Evolutionary conservation across 53 echinoderm and acorn worm species (phyloP), one percentile per base, ranked within the genome.

Genomic region (Mesocentrotus franciscanus): DNA sequence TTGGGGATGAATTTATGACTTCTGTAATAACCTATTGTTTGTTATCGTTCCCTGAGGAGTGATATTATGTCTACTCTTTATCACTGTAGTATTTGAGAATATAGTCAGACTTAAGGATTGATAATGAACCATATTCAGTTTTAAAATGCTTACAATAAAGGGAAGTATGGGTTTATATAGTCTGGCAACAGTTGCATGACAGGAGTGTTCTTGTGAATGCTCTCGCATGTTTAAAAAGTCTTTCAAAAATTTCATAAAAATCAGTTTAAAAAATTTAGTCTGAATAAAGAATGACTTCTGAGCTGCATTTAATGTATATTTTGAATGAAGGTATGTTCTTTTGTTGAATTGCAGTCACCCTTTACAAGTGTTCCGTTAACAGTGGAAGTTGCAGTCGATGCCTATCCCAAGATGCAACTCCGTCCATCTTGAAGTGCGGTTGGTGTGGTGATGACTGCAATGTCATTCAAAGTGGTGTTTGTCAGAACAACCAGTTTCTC

Each of bases 301-400:
- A 68, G 9, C 10, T 74, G 74, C 74, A 74, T 74, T 27, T 74
- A 6, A 27, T 72, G 9, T 29, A 27, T 72, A 30, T 74, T 8
- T 74, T 10, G 12, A 2, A n/a, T 27, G 62, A 62, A 62, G 1
- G 26, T 71, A 8, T 71, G 4, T 78, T 78, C 39, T 87, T 87
- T 58, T 15, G 20, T 84, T 84, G 10, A 20, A 16, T 81, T 34
- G 60, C 78, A 93, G 93, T 93, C n/a, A 93, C 93, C 15, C 81
- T 93, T 2, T 93, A 93, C 39, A 93, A 93, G 93, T 93, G 93
- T 35, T 93, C 93, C 34, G 79, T 93, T 26, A 93, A 93, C 42
- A 35, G 83, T 81, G 93, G 79, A 27, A 93, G 93, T 42, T 93
- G 93, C 81, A 93, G 93, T 33, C 93, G 93, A 14, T 93, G 93